A percentile compares a stretch with the other conserved stretches of the same genome.
These are phyloP conservation scores for Cricetomys ansorgei DNA, from an alignment of 2,113 vertebrate species.

Conservation along the genomic window DNA sequence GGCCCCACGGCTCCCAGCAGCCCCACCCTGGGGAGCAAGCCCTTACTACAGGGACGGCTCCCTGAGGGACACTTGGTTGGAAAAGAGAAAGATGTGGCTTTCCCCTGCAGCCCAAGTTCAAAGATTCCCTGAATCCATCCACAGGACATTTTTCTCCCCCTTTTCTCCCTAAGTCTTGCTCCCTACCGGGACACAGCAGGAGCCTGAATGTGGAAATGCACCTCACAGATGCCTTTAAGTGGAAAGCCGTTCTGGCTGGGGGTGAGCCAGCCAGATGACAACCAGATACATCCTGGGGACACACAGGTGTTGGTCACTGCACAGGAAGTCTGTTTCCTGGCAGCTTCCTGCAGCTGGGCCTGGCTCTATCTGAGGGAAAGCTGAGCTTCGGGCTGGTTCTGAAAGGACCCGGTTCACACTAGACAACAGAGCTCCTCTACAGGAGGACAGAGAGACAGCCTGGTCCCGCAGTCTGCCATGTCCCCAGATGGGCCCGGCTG, in stretches of 20 bases:
- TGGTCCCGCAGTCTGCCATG: background rate
- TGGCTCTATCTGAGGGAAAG: background rate
- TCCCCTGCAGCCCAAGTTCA: background rate
- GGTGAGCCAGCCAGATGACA: background rate
- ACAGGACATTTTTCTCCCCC: background rate
- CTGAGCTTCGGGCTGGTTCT: background rate
- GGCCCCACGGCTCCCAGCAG: background rate
- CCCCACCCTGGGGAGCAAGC: background rate
- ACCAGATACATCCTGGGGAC: constrained; percentile 39
- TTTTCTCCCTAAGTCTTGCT: background rate
- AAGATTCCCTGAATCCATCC: background rate
- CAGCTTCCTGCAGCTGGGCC: background rate
- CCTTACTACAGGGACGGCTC: background rate
- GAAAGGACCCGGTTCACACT: background rate
- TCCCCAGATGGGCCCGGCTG: background rate
- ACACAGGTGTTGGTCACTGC: background rate
- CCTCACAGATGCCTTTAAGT: background rate
- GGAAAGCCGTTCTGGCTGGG: background rate
- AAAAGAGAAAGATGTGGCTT: background rate
- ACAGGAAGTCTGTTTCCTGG: constrained; percentile 10
- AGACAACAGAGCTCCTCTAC: background rate
- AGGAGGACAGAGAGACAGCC: background rate
- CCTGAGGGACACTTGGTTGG: background rate
- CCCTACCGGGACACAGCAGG: background rate
- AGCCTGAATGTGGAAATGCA: background rate